Conservation (phyloP, 1,140 invertebrate species). For the Scaptodrosophila lebanonensis region DNA sequence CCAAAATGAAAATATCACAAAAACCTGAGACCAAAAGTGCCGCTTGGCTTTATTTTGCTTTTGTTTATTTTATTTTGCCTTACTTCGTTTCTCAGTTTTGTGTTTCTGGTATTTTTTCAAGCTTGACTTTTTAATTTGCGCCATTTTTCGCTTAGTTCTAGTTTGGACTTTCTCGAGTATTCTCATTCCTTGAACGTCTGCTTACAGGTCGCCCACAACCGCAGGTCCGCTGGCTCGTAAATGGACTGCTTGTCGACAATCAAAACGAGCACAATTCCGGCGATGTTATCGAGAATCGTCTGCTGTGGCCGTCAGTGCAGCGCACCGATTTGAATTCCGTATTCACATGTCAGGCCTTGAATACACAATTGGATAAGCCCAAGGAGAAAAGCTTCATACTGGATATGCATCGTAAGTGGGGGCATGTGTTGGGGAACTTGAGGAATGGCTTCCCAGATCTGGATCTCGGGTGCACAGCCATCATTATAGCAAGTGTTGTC, state of each 20-base stretch:
- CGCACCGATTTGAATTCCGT: conserved; percentile 88
- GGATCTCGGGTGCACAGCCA: too few relatives aligned
- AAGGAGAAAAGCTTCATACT: conserved; percentile 85
- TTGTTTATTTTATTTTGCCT: conserved; percentile 13
- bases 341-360: conserved; percentile 90
- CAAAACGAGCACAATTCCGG: conserved; percentile 88
- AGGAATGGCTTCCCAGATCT: too few relatives aligned
- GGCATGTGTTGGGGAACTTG: background rate
- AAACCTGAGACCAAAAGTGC: too few relatives aligned
- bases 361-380: conserved; percentile 87
- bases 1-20: conserved; percentile 71
- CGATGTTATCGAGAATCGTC: conserved; percentile 90
- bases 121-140: conserved; percentile 73
- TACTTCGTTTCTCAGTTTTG: conserved; percentile 29
- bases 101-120: conserved; percentile 14
- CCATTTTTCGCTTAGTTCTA: conserved; percentile 41
- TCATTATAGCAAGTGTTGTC: too few relatives aligned
- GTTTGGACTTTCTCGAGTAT: background rate
- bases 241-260: conserved; percentile 86
- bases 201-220: conserved; percentile 81
- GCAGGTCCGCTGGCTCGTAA: conserved; percentile 84
- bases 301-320: conserved; percentile 84
- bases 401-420: conserved; percentile 89
- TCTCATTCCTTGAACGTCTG: conserved; percentile 6
- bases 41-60: conserved; percentile 40